phyloP scores from a whole-genome alignment of 2,888 invertebrate genomes.

The Electrophaes corylata region DNA sequence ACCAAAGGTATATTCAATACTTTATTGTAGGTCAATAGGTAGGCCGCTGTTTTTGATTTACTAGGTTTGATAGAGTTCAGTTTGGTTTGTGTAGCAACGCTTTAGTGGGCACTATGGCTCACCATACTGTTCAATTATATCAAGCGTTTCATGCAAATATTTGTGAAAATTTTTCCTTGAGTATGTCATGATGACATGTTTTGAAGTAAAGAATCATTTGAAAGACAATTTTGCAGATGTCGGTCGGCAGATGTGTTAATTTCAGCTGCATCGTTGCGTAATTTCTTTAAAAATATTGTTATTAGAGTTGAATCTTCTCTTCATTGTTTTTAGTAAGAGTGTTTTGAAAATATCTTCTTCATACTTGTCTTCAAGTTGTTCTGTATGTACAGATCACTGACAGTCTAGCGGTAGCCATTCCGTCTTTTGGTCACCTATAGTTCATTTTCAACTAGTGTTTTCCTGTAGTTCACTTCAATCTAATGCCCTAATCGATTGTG shows the following conservation, averaged over 20 bases:
- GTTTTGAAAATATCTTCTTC: conserved; percentile 2
- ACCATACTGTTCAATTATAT: conserved; percentile 4
- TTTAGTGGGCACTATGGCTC: conserved; percentile 1
- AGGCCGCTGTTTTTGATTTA: too few relatives aligned
- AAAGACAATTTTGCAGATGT: conserved; percentile 41
- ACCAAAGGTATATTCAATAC: too few relatives aligned
- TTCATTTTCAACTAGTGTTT: too few relatives aligned
- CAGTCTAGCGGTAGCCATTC: too few relatives aligned
- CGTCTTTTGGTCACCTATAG: too few relatives aligned
- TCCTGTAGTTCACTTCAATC: too few relatives aligned
- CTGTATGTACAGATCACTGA: too few relatives aligned
- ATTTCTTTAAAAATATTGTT: conserved; percentile 37
- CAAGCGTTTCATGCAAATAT: conserved; percentile 51
- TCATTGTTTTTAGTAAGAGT: conserved; percentile 9
- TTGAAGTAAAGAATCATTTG: conserved; percentile 26
- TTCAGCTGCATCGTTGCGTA: conserved; percentile 39
- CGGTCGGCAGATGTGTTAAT: conserved; percentile 49
- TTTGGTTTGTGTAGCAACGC: background rate
- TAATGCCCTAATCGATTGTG: too few relatives aligned
- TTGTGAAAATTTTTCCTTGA: conserved; percentile 42
- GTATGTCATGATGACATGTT: too few relatives aligned
- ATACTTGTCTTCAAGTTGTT: background rate
- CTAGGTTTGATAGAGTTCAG: too few relatives aligned
- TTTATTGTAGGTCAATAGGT: too few relatives aligned
- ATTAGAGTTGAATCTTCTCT: conserved; percentile 30